Base-by-base conservation (phyloP, 1,140 invertebrate genomes). In the Brachionus paranguensis region DNA sequence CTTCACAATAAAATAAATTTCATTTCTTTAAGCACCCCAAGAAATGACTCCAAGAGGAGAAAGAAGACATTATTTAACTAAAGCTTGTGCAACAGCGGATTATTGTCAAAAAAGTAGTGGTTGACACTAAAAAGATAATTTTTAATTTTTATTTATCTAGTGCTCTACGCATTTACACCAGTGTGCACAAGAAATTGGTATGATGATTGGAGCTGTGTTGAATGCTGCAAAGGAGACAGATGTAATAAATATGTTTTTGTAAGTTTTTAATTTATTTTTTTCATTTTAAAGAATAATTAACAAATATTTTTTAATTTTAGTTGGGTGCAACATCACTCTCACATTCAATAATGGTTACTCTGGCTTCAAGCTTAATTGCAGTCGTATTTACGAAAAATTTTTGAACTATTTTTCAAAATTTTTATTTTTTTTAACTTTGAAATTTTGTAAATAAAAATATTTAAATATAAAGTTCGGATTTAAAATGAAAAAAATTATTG, bases 181-280 rank as follows among this genome's bases (percentile, higher is more conserved):
- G 33, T 92, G 85, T 99, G 96, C 88, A 95, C 95, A 20, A 92
- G 96, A 87, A 95, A 99, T 87, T 98, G 95, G 95, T 99, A 97
- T 87, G 93, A 96, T 87, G 96, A 99, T 90, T 99, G 96, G 97
- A 93, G 93, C 85, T 99, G 96, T 91, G 94, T 94, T 0, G 96
- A 98, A 89, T 99, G 96, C 89, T 99, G 96, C 89, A 93, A 94
- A 87, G 97, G 96, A 60, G 96, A 99, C 89, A 91, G 95, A 84
- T 99, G 96, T 89, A 99, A 98, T 89, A 98, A 96, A 89, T 99
- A 94, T 89, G 93, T 97, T 29, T 95, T 97, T 87, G 96, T 98
- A 91, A 95, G 94, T 93, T 84, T 78, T 83, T 65, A 33, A 14
- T 17, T 14, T 6, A 53, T 29, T 53, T 37, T 10, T 12, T 20